These are phyloP conservation scores for Macropodus opercularis DNA, from an alignment of 2,797 vertebrate species.

Conservation along the genomic window DNA sequence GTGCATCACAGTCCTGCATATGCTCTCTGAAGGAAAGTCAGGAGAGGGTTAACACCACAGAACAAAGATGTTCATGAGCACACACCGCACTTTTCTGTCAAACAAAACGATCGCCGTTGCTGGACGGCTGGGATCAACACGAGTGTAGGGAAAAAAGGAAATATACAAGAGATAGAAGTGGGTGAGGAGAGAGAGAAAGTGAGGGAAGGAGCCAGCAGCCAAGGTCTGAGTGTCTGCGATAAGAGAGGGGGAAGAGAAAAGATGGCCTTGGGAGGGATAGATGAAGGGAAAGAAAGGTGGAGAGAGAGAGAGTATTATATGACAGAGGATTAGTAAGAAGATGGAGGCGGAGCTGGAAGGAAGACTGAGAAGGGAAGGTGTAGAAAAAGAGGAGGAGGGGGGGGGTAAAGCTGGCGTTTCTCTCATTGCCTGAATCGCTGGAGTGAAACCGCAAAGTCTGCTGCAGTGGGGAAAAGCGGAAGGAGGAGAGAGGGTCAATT, in stretches of 20 bases:
- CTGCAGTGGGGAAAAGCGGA: slow-evolving; percentile 65
- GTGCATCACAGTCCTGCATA: slow-evolving; percentile 8
- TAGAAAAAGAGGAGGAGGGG: slow-evolving; percentile 19
- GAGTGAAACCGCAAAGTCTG: slow-evolving; percentile 76
- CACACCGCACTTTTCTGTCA: slow-evolving; percentile 28
- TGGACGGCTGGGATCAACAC: slow-evolving; percentile 25
- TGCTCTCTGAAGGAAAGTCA: slow-evolving; percentile 29
- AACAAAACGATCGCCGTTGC: slow-evolving; percentile 47
- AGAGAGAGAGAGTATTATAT: slow-evolving; percentile 37
- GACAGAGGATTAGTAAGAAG: slow-evolving; percentile 67
- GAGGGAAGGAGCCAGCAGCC: slow-evolving; percentile 46
- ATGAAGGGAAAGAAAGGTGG: slow-evolving; percentile 42
- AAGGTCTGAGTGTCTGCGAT: slow-evolving; percentile 69
- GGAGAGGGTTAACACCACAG: slow-evolving; percentile 44
- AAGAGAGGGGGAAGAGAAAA: slow-evolving; percentile 51
- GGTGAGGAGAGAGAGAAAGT: slow-evolving; percentile 7
- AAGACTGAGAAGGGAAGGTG: slow-evolving; percentile 38
- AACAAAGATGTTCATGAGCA: slow-evolving; percentile 19
- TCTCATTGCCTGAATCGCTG: slow-evolving; percentile 76
- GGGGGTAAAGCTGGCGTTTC: slow-evolving; percentile 59
- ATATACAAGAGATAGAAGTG: slow-evolving; percentile 7
- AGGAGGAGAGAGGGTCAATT: slow-evolving; percentile 20
- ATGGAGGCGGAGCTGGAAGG: slow-evolving; percentile 51
- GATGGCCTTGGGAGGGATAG: slow-evolving; percentile 56
- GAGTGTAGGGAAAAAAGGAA: background rate